Evolutionary conservation across 2,888 invertebrate species (phyloP).

Genomic region (Pyrrhia umbra): DNA sequence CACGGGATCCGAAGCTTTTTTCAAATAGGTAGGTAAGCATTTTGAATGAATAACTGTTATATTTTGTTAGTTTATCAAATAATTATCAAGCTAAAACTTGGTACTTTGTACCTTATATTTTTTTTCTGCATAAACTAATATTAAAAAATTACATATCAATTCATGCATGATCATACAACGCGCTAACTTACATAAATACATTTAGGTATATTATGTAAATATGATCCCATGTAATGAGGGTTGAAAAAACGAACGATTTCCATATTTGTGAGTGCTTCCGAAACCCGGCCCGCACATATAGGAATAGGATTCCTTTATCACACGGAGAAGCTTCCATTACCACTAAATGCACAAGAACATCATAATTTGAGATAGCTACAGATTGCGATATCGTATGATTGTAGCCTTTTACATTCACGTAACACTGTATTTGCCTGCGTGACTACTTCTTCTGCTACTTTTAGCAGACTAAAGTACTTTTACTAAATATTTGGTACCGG

Average conservation of each 20-base stretch:
- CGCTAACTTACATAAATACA: slow-evolving; percentile 27
- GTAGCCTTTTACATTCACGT: slow-evolving; percentile 14
- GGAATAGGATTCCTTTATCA: slow-evolving; percentile 32
- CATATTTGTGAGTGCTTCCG: slow-evolving; percentile 10
- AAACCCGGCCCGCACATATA: slow-evolving; percentile 1
- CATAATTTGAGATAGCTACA: slow-evolving; percentile 46
- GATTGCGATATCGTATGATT: slow-evolving; percentile 28
- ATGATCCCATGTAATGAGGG: neutral
- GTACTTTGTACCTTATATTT: too few relatives aligned
- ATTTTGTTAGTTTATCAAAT: neutral
- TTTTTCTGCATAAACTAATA: neutral
- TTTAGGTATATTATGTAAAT: slow-evolving; percentile 13
- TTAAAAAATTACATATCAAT: neutral
- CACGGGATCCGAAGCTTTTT: slow-evolving; percentile 24
- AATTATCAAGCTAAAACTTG: neutral
- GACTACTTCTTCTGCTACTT: neutral
- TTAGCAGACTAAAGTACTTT: too few relatives aligned
- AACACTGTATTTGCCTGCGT: neutral
- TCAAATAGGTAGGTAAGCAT: slow-evolving; percentile 2
- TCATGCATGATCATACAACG: slow-evolving; percentile 6
- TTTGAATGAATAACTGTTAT: neutral
- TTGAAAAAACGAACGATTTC: slow-evolving; percentile 20
- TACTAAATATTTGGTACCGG: too few relatives aligned
- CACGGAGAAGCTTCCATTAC: slow-evolving; percentile 44
- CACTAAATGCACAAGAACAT: slow-evolving; percentile 47